Conservation (phyloP, 2,113 vertebrate genomes). For the Choloepus hoffmanni region DNA sequence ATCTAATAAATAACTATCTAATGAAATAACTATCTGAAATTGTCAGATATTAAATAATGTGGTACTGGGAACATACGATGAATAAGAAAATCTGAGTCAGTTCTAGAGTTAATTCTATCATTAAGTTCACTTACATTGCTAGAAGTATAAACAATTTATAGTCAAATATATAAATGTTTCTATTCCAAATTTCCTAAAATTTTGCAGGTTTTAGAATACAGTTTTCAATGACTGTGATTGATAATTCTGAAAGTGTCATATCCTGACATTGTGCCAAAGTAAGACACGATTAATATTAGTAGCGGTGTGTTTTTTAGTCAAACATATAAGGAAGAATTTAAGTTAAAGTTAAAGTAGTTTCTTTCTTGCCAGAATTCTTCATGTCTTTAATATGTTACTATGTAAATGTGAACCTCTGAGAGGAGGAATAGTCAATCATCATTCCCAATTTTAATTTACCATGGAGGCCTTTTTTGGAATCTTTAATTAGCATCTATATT, state of each 20-base stretch:
- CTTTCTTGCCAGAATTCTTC: background rate
- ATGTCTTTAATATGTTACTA: background rate
- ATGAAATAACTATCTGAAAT: too few species aligned
- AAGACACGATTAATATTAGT: background rate
- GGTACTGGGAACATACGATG: background rate
- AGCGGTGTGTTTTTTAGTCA: background rate
- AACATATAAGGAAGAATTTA: background rate
- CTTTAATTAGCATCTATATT: background rate
- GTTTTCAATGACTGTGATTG: background rate
- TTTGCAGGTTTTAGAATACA: background rate
- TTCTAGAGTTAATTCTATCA: background rate
- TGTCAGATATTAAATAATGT: background rate
- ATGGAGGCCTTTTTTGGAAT: background rate
- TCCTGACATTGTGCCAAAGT: background rate
- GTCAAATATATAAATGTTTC: background rate
- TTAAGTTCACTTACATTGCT: background rate
- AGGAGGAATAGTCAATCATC: background rate
- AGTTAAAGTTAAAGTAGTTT: background rate
- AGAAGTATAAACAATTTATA: background rate
- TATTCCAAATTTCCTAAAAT: background rate
- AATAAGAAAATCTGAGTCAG: background rate
- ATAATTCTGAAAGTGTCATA: background rate
- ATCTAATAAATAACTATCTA: too few species aligned
- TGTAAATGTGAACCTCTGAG: background rate
- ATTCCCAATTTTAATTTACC: background rate